Percentiles rank a stretch among this genome's conserved stretches.
phyloP scores from a whole-genome alignment of 2,888 invertebrate species.

The Embidobia sp. region DNA sequence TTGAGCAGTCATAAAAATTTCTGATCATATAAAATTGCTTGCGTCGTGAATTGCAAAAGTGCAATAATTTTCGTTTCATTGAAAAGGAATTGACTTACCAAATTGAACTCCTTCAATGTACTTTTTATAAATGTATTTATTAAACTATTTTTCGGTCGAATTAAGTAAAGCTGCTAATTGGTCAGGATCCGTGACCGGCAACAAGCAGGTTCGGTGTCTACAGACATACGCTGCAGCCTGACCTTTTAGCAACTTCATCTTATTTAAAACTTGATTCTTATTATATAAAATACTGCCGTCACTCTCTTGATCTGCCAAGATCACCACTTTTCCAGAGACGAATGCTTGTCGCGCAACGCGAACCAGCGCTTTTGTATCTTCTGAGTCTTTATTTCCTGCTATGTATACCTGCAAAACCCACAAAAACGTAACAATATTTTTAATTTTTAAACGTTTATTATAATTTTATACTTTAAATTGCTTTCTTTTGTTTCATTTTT shows the following conservation, averaged over 20 bases:
- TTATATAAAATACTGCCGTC: slow-evolving; percentile 78
- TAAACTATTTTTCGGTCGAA: slow-evolving; percentile 55
- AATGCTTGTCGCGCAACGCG: slow-evolving; percentile 85
- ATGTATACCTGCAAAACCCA: slow-evolving; percentile 86
- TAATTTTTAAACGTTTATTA: too few species aligned
- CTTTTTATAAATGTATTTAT: slow-evolving; percentile 16
- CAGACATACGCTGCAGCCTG: slow-evolving; percentile 91
- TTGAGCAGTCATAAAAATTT: slow-evolving; percentile 23
- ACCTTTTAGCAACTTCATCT: slow-evolving; percentile 84
- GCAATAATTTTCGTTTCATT: slow-evolving; percentile 2
- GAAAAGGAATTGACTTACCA: not conserved
- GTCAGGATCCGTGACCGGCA: slow-evolving; percentile 87
- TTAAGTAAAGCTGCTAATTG: slow-evolving; percentile 85
- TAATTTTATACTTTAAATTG: too few species aligned
- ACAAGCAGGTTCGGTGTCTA: slow-evolving; percentile 87
- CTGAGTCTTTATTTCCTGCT: slow-evolving; percentile 85
- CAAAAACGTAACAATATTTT: too few species aligned
- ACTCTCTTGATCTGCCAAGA: slow-evolving; percentile 85
- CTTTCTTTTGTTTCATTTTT: too few species aligned
- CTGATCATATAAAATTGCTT: slow-evolving; percentile 13
- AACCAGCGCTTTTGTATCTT: slow-evolving; percentile 86
- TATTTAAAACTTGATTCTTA: slow-evolving; percentile 82
- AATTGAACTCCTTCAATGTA: slow-evolving; percentile 1
- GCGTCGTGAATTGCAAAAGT: not conserved
- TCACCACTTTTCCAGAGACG: slow-evolving; percentile 87